A percentile compares a stretch with the other conserved stretches of the same genome.
phyloP scores from a whole-genome alignment of 2,888 invertebrate genomes.

The Zhengitettix transpicula region DNA sequence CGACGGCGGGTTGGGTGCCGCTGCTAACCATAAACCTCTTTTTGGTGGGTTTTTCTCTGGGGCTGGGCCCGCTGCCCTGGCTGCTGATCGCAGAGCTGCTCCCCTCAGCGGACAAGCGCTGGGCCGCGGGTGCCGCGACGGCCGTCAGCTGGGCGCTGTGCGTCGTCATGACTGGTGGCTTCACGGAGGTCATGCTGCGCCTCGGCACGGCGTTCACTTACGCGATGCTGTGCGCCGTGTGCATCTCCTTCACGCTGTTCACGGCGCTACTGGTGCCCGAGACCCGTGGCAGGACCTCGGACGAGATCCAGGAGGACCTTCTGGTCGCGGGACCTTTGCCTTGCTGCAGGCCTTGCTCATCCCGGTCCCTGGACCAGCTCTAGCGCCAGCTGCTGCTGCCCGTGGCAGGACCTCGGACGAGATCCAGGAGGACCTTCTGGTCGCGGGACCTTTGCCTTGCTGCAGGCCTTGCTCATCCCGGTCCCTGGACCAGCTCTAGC shows the following conservation, averaged over 20 bases:
- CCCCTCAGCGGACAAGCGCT: constrained; percentile 36
- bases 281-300: constrained; percentile 48
- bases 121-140: constrained; percentile 36
- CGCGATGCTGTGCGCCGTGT: constrained; percentile 36
- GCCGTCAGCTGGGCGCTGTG: constrained; percentile 37
- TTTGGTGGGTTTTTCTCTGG: constrained; percentile 41
- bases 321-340: not conserved
- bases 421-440: constrained; percentile 22
- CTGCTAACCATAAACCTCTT: constrained; percentile 36
- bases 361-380: not conserved
- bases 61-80: constrained; percentile 44
- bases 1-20: constrained; percentile 27
- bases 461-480: not conserved
- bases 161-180: constrained; percentile 38
- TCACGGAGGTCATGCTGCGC: constrained; percentile 24
- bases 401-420: constrained; percentile 49
- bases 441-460: not conserved
- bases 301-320: constrained; percentile 30
- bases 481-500: not conserved
- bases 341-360: not conserved
- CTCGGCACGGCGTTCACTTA: constrained; percentile 36
- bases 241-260: constrained; percentile 32
- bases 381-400: constrained; percentile 18
- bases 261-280: constrained; percentile 40
- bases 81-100: constrained; percentile 42